phyloP scores from a whole-genome alignment of 37 sponge, comb jelly and placozoan genomes.

The Ephydatia muelleri region DNA sequence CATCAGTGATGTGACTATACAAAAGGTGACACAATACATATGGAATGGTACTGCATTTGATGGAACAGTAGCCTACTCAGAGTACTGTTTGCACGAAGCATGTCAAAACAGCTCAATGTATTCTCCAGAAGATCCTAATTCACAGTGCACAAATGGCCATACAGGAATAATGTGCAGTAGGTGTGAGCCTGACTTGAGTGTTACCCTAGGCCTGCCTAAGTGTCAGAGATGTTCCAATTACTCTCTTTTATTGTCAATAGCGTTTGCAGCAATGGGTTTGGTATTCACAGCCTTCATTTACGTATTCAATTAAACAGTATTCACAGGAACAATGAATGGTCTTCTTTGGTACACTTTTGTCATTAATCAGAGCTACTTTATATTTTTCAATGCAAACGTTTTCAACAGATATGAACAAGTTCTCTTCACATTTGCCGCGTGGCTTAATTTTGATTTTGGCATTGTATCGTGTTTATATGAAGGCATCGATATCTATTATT shows the following conservation, averaged over 20 bases:
- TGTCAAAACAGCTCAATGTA: neutral
- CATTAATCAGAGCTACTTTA: neutral
- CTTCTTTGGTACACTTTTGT: neutral
- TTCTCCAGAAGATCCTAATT: neutral
- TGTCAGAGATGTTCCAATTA: neutral
- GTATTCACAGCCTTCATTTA: neutral
- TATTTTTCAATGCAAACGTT: neutral
- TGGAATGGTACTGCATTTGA: neutral
- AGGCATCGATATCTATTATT: neutral
- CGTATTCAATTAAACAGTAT: neutral
- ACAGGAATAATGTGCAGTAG: neutral
- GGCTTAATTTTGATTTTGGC: conserved; percentile 32
- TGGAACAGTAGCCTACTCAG: neutral
- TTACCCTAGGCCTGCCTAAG: neutral
- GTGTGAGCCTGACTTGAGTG: neutral
- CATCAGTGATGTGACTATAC: neutral
- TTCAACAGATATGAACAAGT: neutral
- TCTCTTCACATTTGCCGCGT: neutral
- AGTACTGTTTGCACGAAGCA: neutral
- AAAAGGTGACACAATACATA: neutral
- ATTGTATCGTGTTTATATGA: conserved; percentile 9
- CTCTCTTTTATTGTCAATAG: neutral
- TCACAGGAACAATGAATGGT: neutral
- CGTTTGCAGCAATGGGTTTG: neutral
- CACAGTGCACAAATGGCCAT: neutral